A percentile compares a stretch with the other conserved stretches of the same genome.
Conservation (phyloP, 1,140 invertebrate species). For the Asobara japonica region DNA sequence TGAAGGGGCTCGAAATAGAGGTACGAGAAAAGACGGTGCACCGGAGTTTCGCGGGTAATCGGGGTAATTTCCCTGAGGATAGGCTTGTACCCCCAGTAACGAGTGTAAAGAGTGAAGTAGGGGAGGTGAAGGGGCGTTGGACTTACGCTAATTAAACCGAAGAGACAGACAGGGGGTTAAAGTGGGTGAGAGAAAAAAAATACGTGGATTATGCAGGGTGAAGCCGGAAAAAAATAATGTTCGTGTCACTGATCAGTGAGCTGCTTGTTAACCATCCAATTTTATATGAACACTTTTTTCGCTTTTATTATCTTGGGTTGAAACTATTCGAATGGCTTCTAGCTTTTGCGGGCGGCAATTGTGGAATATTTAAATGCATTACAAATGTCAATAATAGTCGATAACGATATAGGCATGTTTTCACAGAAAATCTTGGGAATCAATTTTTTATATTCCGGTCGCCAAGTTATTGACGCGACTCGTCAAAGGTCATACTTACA, state of each 20-base stretch:
- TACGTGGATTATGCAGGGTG: neutral
- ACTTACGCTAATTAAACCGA: conserved; percentile 29
- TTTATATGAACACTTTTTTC: neutral
- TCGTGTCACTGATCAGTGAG: neutral
- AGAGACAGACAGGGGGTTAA: neutral
- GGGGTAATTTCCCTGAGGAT: conserved; percentile 27
- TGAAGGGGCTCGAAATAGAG: neutral
- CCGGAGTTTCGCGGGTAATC: conserved; percentile 10
- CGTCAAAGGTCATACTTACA: too few relatives aligned
- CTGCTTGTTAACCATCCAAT: conserved; percentile 1
- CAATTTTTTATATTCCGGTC: too few relatives aligned
- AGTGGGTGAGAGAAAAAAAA: neutral
- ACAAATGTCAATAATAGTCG: too few relatives aligned
- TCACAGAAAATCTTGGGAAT: too few relatives aligned
- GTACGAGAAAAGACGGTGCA: neutral
- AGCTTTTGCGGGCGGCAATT: too few relatives aligned
- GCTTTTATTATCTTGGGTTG: conserved; percentile 39
- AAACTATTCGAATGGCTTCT: too few relatives aligned
- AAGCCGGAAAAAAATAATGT: neutral
- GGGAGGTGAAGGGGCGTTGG: neutral
- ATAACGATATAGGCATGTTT: too few relatives aligned
- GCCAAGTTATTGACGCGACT: too few relatives aligned
- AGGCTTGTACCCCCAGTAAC: conserved; percentile 7
- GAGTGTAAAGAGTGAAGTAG: neutral
- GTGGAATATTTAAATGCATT: too few relatives aligned